These are phyloP conservation scores for Psococerastis gibbosa DNA, from an alignment of 2,888 invertebrate species.

Conservation along the genomic window DNA sequence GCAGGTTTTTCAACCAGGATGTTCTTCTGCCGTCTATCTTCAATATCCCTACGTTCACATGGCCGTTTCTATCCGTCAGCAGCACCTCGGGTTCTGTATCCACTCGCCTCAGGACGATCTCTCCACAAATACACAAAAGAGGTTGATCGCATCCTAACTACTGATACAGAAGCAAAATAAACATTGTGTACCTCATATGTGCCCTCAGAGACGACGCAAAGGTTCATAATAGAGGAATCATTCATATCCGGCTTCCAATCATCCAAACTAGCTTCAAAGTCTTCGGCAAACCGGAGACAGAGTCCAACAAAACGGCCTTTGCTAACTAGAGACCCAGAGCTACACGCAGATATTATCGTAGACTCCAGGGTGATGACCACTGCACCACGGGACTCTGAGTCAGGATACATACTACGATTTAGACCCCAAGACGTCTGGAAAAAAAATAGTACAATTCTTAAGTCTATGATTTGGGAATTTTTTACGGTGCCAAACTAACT, in stretches of 20 bases:
- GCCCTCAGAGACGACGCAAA: conserved; percentile 96
- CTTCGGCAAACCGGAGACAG: conserved; percentile 88
- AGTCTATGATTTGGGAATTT: too few relatives aligned
- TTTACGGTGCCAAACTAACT: too few relatives aligned
- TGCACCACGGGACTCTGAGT: conserved; percentile 67
- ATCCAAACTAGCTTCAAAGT: conserved; percentile 89
- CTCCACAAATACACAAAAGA: too few relatives aligned
- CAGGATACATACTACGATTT: conserved; percentile 39
- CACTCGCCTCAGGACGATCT: too few relatives aligned
- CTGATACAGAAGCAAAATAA: too few relatives aligned
- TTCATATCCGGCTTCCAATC: conserved; percentile 89
- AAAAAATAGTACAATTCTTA: too few relatives aligned
- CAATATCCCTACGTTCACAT: too few relatives aligned
- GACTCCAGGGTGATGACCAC: conserved; percentile 91
- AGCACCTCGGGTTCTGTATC: too few relatives aligned
- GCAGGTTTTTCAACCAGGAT: too few relatives aligned
- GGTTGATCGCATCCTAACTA: too few relatives aligned
- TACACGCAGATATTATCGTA: conserved; percentile 90
- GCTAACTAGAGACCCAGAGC: conserved; percentile 87
- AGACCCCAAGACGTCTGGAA: conserved; percentile 37
- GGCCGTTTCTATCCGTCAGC: too few relatives aligned
- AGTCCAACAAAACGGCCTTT: conserved; percentile 77
- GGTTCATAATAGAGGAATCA: conserved; percentile 62
- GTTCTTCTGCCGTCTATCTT: too few relatives aligned
- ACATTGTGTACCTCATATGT: conserved; percentile 82